phyloP scores from a whole-genome alignment of 2,113 vertebrate genomes.

The Polypterus senegalus region DNA sequence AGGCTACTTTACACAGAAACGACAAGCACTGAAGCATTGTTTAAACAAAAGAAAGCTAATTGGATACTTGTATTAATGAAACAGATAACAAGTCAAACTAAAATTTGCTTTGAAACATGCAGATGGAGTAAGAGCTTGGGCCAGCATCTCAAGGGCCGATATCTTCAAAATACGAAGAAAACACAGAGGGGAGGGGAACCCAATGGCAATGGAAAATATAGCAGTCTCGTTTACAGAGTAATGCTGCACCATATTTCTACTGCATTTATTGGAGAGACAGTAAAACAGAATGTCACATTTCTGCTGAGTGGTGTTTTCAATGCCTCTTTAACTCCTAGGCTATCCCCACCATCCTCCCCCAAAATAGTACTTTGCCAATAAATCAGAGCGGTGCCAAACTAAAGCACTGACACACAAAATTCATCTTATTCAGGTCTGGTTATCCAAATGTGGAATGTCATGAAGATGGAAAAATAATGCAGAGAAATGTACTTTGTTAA shows the following conservation, averaged over 20 bases:
- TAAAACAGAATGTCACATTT: constrained; percentile 22
- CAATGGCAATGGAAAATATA: constrained; percentile 7
- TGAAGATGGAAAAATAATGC: background rate
- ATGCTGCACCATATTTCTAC: constrained; percentile 23
- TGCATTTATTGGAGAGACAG: constrained; percentile 22
- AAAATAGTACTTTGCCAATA: constrained; percentile 26
- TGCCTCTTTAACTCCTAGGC: constrained; percentile 28
- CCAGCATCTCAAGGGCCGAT: too few species aligned
- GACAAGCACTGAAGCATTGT: too few species aligned
- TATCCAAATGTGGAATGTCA: constrained; percentile 18
- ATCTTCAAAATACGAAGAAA: too few species aligned
- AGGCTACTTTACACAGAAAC: too few species aligned
- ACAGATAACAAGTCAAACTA: too few species aligned
- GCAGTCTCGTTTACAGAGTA: constrained; percentile 12
- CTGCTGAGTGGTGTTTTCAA: constrained; percentile 32
- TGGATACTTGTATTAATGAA: too few species aligned
- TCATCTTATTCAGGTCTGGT: constrained; percentile 6
- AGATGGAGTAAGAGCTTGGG: too few species aligned
- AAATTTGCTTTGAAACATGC: too few species aligned
- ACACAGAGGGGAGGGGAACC: too few species aligned
- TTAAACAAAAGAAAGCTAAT: too few species aligned
- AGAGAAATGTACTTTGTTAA: too few species aligned
- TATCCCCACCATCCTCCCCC: constrained; percentile 17
- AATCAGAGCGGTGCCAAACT: constrained; percentile 16
- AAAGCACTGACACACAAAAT: constrained; percentile 17